Evolutionary conservation across 2,888 invertebrate genomes (phyloP).

Genomic region (Drosophila acutilabella): DNA sequence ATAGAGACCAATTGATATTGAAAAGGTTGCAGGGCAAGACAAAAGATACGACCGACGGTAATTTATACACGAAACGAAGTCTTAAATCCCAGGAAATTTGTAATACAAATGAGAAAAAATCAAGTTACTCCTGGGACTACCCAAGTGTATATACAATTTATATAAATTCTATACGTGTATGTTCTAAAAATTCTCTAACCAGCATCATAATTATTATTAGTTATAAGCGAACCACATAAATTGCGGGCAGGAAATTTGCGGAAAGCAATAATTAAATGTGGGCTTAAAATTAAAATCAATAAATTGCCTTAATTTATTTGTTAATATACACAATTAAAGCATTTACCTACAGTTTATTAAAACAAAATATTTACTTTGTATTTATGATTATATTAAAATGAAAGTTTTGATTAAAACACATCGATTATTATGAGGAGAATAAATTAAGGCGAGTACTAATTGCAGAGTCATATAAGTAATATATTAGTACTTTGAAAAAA

Average conservation of each 20-base stretch:
- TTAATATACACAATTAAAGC: background rate
- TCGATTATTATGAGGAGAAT: background rate
- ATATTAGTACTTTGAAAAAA: background rate
- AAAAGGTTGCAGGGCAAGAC: slow-evolving; percentile 53
- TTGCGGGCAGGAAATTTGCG: background rate
- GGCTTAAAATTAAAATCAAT: background rate
- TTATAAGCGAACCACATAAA: background rate
- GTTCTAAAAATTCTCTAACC: background rate
- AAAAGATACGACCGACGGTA: slow-evolving; percentile 45
- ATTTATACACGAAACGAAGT: slow-evolving; percentile 58
- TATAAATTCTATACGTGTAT: background rate
- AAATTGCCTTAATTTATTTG: background rate
- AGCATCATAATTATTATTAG: background rate
- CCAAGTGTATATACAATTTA: background rate
- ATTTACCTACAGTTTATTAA: background rate
- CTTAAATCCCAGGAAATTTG: slow-evolving; percentile 42
- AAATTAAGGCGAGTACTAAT: background rate
- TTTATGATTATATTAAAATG: background rate
- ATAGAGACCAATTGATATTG: slow-evolving; percentile 66
- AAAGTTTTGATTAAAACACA: too few relatives aligned
- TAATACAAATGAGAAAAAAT: slow-evolving; percentile 52
- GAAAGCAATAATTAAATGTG: background rate
- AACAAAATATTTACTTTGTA: background rate
- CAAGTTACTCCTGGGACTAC: slow-evolving; percentile 9
- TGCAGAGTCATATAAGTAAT: background rate